A percentile compares a stretch with the other conserved stretches of the same genome.
These are phyloP conservation scores for Coenonympha glycerion DNA, from an alignment of 2,888 invertebrate genomes.

Conservation along the genomic window DNA sequence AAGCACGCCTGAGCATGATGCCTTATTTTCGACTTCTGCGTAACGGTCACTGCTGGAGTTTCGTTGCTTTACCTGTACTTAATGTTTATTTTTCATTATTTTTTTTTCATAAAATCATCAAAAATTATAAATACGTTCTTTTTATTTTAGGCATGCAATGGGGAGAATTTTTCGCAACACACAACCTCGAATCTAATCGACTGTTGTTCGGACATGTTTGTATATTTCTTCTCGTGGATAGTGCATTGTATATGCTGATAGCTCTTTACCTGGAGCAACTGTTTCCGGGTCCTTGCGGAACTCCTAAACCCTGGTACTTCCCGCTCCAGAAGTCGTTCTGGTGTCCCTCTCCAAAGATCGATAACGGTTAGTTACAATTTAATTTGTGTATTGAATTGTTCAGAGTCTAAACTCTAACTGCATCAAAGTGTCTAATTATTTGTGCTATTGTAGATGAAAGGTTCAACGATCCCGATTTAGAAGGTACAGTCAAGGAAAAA, in stretches of 20 bases:
- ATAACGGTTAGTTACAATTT: slow-evolving; percentile 10
- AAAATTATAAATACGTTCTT: not conserved
- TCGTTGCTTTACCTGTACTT: too few relatives aligned
- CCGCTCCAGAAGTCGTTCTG: slow-evolving; percentile 78
- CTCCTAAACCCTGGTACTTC: slow-evolving; percentile 89
- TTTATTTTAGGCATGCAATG: slow-evolving; percentile 74
- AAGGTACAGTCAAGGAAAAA: slow-evolving; percentile 54
- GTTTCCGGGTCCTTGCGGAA: slow-evolving; percentile 89
- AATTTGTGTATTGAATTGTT: not conserved
- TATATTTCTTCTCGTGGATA: slow-evolving; percentile 82
- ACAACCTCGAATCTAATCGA: slow-evolving; percentile 79
- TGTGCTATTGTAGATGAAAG: slow-evolving; percentile 2
- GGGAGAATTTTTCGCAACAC: slow-evolving; percentile 77
- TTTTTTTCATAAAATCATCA: too few relatives aligned
- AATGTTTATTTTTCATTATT: too few relatives aligned
- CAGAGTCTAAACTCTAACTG: too few relatives aligned
- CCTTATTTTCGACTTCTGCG: too few relatives aligned
- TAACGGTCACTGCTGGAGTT: too few relatives aligned
- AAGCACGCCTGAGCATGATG: too few relatives aligned
- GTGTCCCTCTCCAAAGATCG: slow-evolving; percentile 42
- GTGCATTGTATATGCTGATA: slow-evolving; percentile 81
- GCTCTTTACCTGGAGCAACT: slow-evolving; percentile 92
- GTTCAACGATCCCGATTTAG: slow-evolving; percentile 1
- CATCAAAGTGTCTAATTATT: too few relatives aligned
- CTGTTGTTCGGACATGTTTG: slow-evolving; percentile 82